A percentile compares a stretch with the other conserved stretches of the same genome.
phyloP scores from a whole-genome alignment of 2,797 vertebrate species.

The Acanthurus tractus region DNA sequence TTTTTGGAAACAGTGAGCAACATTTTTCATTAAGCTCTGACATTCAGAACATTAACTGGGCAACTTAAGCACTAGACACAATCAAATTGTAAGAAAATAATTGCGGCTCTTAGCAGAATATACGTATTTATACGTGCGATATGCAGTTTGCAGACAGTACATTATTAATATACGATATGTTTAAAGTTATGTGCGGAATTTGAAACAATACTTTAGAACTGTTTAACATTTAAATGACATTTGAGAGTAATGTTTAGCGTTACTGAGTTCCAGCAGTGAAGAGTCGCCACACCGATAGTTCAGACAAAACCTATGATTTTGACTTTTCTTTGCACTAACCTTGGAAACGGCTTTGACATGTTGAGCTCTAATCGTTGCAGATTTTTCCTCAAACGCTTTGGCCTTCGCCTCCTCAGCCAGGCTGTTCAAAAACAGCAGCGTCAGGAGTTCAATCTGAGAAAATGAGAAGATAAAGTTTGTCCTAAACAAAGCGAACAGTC shows the following conservation, averaged over 20 bases:
- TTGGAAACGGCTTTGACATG: conserved; percentile 87
- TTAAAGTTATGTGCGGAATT: not conserved
- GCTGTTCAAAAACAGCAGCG: conserved; percentile 89
- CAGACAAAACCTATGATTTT: too few species aligned
- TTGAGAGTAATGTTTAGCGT: not conserved
- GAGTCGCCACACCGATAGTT: not conserved
- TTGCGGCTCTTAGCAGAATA: not conserved
- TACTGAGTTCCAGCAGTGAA: not conserved
- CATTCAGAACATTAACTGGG: too few species aligned
- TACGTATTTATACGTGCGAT: not conserved
- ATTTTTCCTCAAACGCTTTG: conserved; percentile 90
- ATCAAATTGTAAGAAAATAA: too few species aligned
- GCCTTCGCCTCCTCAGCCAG: conserved; percentile 90
- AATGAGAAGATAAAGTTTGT: not conserved
- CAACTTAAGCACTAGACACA: too few species aligned
- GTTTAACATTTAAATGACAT: not conserved
- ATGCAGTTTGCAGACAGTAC: not conserved
- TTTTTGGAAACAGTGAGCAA: not conserved
- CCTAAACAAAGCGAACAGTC: not conserved
- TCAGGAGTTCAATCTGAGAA: conserved; percentile 89
- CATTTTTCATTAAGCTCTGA: not conserved
- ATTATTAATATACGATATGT: not conserved
- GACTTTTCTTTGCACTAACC: conserved; percentile 55
- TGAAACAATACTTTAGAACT: not conserved
- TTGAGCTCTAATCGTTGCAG: conserved; percentile 86